Evolutionary conservation across 2,113 vertebrate species (phyloP).

Genomic region (Entelurus aequoreus): DNA sequence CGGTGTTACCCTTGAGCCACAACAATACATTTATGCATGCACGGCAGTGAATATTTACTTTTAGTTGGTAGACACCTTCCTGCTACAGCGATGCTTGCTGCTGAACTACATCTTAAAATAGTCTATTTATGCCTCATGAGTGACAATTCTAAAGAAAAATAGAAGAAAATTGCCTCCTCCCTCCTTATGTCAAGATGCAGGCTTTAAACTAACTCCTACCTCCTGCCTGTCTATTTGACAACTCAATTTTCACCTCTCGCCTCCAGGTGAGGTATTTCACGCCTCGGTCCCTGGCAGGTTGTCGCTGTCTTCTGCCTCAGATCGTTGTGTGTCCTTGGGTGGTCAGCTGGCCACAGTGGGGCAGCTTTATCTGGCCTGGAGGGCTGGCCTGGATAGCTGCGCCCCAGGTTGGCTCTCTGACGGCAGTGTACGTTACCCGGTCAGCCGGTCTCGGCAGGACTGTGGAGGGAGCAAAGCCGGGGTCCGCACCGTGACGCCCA

Average conservation of each 20-base stretch:
- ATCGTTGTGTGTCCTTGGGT: slow-evolving; percentile 77
- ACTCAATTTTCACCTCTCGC: not conserved
- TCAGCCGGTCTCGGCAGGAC: slow-evolving; percentile 72
- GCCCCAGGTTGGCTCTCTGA: slow-evolving; percentile 92
- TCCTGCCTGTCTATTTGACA: not conserved
- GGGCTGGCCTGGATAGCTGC: slow-evolving; percentile 82
- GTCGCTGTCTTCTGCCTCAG: slow-evolving; percentile 73
- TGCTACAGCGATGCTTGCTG: not conserved
- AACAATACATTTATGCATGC: no score
- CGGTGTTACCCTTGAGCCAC: slow-evolving; percentile 6
- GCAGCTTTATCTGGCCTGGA: slow-evolving; percentile 89
- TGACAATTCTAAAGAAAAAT: not conserved
- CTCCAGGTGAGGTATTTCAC: slow-evolving; percentile 84
- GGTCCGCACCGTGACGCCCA: slow-evolving; percentile 76
- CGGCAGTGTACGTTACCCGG: slow-evolving; percentile 84
- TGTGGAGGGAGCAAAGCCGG: slow-evolving; percentile 78
- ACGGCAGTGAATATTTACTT: slow-evolving; percentile 3
- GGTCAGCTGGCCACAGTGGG: slow-evolving; percentile 82
- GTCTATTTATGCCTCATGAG: not conserved
- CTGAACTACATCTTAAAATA: not conserved
- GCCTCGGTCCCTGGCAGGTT: slow-evolving; percentile 72
- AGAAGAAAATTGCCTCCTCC: not conserved
- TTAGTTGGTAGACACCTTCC: not conserved
- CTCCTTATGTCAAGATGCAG: not conserved
- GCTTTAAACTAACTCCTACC: not conserved